phyloP scores from a whole-genome alignment of 2,888 invertebrate genomes.

The Orgyia antiqua region DNA sequence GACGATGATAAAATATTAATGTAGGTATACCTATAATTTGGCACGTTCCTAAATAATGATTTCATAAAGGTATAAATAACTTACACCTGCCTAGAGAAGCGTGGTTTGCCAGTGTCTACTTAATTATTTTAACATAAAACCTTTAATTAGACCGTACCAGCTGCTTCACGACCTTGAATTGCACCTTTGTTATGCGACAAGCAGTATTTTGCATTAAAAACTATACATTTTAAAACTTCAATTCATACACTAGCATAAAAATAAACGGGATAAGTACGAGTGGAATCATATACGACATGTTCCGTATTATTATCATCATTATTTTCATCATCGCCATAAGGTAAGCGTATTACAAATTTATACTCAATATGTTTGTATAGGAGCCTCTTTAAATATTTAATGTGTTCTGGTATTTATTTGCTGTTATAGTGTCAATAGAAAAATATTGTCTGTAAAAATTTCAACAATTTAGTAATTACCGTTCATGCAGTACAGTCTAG shows the following conservation, averaged over 20 bases:
- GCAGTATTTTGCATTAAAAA: slow-evolving; percentile 69
- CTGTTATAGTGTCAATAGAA: too few relatives aligned
- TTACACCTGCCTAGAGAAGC: slow-evolving; percentile 54
- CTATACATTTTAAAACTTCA: slow-evolving; percentile 55
- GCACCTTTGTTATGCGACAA: slow-evolving; percentile 69
- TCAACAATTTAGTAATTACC: too few relatives aligned
- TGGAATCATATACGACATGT: too few relatives aligned
- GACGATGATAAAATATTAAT: slow-evolving; percentile 33
- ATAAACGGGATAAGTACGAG: too few relatives aligned
- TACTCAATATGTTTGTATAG: too few relatives aligned
- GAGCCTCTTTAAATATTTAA: too few relatives aligned
- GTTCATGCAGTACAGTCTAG: too few relatives aligned
- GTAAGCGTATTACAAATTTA: too few relatives aligned
- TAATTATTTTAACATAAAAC: slow-evolving; percentile 76
- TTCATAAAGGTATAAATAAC: slow-evolving; percentile 64
- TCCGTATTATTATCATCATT: too few relatives aligned
- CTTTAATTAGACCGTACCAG: slow-evolving; percentile 70
- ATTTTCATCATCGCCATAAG: too few relatives aligned
- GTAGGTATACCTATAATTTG: slow-evolving; percentile 48
- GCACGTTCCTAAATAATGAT: slow-evolving; percentile 68
- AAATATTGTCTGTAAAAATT: too few relatives aligned
- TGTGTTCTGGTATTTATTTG: too few relatives aligned
- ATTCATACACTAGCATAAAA: slow-evolving; percentile 35
- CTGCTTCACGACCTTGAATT: slow-evolving; percentile 63
- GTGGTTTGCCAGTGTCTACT: slow-evolving; percentile 41